A percentile compares a stretch with the other conserved stretches of the same genome.
phyloP scores from a whole-genome alignment of 2,888 invertebrate species.

The Temnothorax ravouxi region DNA sequence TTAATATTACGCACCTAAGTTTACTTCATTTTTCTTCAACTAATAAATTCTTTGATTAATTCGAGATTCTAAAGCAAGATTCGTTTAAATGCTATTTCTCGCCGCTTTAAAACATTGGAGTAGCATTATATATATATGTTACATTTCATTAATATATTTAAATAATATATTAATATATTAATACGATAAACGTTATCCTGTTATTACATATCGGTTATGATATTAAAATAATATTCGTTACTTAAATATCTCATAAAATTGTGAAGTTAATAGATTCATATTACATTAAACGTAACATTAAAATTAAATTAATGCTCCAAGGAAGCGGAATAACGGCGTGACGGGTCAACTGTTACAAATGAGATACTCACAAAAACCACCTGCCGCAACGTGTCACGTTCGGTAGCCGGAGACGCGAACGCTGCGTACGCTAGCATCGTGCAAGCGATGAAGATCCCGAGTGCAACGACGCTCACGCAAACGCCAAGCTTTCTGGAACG shows the following conservation, averaged over 20 bases:
- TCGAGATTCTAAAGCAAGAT: not conserved
- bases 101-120: not conserved
- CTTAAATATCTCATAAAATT: slow-evolving; percentile 10
- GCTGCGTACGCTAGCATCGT: slow-evolving; percentile 79
- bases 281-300: slow-evolving; percentile 6
- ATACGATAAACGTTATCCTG: not conserved
- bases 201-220: not conserved
- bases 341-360: slow-evolving; percentile 16
- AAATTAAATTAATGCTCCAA: slow-evolving; percentile 16
- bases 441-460: slow-evolving; percentile 76
- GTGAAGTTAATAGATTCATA: not conserved
- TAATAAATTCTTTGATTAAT: not conserved
- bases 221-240: not conserved
- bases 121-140: not conserved
- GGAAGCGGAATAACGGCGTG: not conserved
- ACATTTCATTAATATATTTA: too few relatives aligned
- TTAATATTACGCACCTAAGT: not conserved
- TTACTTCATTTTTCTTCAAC: not conserved
- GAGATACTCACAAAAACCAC: slow-evolving; percentile 80
- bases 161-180: not conserved
- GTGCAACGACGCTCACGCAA: slow-evolving; percentile 74
- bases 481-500: slow-evolving; percentile 72
- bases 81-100: slow-evolving; percentile 14
- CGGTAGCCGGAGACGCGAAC: slow-evolving; percentile 68
- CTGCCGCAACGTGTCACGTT: slow-evolving; percentile 63